Conservation (phyloP, 1,140 invertebrate genomes). For the Sesamia nonagrioides region DNA sequence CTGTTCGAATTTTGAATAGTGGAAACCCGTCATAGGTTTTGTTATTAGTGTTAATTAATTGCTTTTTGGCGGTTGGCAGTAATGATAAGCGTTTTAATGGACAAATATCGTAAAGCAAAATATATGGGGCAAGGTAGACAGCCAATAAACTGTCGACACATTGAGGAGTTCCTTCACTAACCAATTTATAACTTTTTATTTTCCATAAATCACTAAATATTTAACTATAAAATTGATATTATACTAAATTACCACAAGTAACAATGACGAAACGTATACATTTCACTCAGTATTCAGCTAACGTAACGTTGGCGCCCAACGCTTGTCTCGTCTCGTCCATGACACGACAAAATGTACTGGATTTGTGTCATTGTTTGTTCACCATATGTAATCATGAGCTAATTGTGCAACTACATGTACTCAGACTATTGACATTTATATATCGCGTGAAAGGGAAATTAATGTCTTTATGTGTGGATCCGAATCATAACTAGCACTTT, state of each 20-base stretch:
- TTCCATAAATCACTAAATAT: too few species aligned
- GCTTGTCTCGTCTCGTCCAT: constrained; percentile 9
- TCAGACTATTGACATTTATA: neutral
- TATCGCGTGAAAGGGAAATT: too few species aligned
- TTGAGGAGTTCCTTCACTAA: too few species aligned
- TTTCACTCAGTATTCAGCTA: constrained; percentile 25
- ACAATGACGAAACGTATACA: neutral
- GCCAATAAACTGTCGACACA: too few species aligned
- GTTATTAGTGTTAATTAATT: neutral
- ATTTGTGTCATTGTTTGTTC: neutral
- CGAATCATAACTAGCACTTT: too few species aligned
- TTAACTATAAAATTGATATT: too few species aligned
- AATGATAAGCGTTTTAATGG: neutral
- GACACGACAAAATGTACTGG: constrained; percentile 27
- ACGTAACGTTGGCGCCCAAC: constrained; percentile 11
- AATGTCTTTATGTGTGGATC: too few species aligned
- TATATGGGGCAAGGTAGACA: neutral
- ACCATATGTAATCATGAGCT: neutral
- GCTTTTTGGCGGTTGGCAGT: neutral
- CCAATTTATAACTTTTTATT: too few species aligned
- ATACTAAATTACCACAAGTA: too few species aligned
- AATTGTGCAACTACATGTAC: constrained; percentile 3
- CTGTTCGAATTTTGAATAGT: neutral
- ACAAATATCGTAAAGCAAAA: neutral
- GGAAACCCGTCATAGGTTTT: neutral